These are phyloP conservation scores for Allolobophora icterica DNA, from an alignment of 2,888 invertebrate species.

Conservation along the genomic window DNA sequence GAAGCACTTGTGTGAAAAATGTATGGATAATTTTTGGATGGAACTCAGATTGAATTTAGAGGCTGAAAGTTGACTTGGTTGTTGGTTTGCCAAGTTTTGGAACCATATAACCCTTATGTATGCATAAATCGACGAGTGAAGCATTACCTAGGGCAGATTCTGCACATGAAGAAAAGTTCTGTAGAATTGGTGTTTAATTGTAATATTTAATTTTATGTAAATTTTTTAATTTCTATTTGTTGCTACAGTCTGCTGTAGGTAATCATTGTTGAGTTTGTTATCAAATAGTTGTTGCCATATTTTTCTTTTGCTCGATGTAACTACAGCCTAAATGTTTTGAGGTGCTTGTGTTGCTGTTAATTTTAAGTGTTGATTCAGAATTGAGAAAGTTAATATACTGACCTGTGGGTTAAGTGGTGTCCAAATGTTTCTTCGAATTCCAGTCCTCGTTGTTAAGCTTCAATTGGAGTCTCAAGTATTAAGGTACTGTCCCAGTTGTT, in stretches of 20 bases:
- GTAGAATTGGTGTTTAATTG: background rate
- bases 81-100: too few species aligned
- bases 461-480: background rate
- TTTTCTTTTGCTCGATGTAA: background rate
- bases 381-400: background rate
- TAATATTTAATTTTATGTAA: slow-evolving; percentile 17
- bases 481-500: background rate
- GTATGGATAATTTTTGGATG: too few species aligned
- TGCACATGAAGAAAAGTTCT: background rate
- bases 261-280: slow-evolving; percentile 1
- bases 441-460: background rate
- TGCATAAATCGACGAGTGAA: too few species aligned
- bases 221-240: background rate
- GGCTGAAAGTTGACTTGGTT: too few species aligned
- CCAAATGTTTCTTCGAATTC: background rate
- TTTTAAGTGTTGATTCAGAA: background rate
- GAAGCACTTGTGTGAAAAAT: too few species aligned
- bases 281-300: background rate
- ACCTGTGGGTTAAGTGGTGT: background rate
- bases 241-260: slow-evolving; percentile 9
- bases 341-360: background rate
- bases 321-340: background rate
- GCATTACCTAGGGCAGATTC: too few species aligned
- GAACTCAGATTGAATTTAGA: too few species aligned
- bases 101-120: too few species aligned